phyloP scores from a whole-genome alignment of 2,113 vertebrate genomes.

The Silurus meridionalis region DNA sequence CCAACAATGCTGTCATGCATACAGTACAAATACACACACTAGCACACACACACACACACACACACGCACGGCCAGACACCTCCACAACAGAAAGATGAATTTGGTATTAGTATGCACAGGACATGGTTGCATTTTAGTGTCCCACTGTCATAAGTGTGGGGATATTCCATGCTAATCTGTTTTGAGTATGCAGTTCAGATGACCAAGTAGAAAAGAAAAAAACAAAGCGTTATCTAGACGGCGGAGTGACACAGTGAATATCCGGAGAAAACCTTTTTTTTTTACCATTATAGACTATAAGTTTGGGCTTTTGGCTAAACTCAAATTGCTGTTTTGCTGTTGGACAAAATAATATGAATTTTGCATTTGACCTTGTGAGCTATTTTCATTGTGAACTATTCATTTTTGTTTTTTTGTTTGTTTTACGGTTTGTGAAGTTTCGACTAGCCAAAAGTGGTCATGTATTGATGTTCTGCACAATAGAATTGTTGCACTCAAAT shows the following conservation, averaged over 20 bases:
- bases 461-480: slow-evolving; percentile 16
- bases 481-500: slow-evolving; percentile 42
- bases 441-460: slow-evolving; percentile 30
- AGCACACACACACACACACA: slow-evolving; percentile 25
- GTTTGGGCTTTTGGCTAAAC: neutral
- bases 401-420: slow-evolving; percentile 15
- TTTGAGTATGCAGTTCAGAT: slow-evolving; percentile 53
- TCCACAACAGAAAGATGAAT: slow-evolving; percentile 60
- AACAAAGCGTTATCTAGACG: slow-evolving; percentile 5
- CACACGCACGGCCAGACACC: slow-evolving; percentile 35
- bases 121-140: slow-evolving; percentile 49
- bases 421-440: slow-evolving; percentile 32
- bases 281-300: neutral
- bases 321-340: neutral
- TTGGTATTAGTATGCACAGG: slow-evolving; percentile 66
- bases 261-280: neutral
- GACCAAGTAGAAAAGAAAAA: slow-evolving; percentile 28
- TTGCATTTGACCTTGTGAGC: slow-evolving; percentile 46
- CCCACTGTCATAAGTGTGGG: slow-evolving; percentile 44
- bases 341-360: neutral
- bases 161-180: slow-evolving; percentile 49
- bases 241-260: neutral
- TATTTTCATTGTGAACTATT: slow-evolving; percentile 33
- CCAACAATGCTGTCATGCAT: slow-evolving; percentile 54
- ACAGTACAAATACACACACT: slow-evolving; percentile 9